Evolutionary conservation across 2,888 invertebrate species (phyloP).

Genomic region (Carabus problematicus): DNA sequence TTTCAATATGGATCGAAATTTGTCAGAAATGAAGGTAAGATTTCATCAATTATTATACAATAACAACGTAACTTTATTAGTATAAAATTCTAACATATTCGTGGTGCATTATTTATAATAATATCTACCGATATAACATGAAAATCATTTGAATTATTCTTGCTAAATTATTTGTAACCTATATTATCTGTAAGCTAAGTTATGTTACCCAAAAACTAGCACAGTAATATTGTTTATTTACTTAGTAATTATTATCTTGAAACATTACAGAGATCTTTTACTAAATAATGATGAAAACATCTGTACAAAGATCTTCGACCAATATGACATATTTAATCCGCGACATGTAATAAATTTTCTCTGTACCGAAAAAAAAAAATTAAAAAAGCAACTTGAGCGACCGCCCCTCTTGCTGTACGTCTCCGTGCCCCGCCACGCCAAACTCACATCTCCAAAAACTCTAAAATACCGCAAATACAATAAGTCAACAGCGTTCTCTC

Average conservation of each 20-base stretch:
- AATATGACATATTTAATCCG: constrained; percentile 32
- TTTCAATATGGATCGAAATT: constrained; percentile 9
- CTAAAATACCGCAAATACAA: constrained; percentile 41
- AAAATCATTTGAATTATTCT: no score
- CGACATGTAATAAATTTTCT: constrained; percentile 30
- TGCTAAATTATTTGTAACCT: no score
- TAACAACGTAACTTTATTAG: background rate
- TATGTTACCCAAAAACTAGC: background rate
- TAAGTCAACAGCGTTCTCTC: constrained; percentile 37
- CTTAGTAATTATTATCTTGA: constrained; percentile 14
- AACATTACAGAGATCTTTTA: constrained; percentile 5
- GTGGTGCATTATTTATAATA: no score
- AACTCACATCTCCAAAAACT: constrained; percentile 34
- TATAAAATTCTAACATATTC: background rate
- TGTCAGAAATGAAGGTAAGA: constrained; percentile 13
- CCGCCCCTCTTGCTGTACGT: constrained; percentile 14
- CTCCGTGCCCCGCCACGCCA: constrained; percentile 5
- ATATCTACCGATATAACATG: no score
- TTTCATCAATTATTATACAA: background rate
- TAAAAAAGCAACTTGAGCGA: constrained; percentile 25
- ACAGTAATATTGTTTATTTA: constrained; percentile 6
- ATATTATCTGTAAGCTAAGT: background rate
- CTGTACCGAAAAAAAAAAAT: constrained; percentile 22
- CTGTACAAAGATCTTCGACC: constrained; percentile 11
- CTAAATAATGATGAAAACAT: constrained; percentile 18